Conservation (phyloP, 2,888 invertebrate species). For the Stenodema calcarata region DNA sequence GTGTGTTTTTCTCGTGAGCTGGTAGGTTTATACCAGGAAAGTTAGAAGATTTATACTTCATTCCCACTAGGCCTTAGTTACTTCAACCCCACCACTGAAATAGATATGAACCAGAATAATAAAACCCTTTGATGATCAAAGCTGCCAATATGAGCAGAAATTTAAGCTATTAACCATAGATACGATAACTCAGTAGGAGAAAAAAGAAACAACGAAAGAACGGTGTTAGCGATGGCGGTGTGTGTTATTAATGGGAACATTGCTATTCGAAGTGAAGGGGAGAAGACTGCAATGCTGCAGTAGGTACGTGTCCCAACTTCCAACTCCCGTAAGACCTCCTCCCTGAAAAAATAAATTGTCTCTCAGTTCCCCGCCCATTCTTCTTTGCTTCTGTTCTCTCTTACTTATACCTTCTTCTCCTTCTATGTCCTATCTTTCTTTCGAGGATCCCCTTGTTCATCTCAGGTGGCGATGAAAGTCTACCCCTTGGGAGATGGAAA, state of each 20-base stretch:
- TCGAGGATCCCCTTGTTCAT: neutral
- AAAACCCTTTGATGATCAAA: too few relatives aligned
- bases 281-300: conserved; percentile 46
- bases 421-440: neutral
- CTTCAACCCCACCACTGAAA: too few relatives aligned
- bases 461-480: neutral
- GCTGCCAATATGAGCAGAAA: too few relatives aligned
- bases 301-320: conserved; percentile 45
- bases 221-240: neutral
- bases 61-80: too few relatives aligned
- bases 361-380: neutral
- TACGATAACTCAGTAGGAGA: neutral
- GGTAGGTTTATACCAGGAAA: too few relatives aligned
- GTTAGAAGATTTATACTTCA: too few relatives aligned
- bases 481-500: neutral
- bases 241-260: conserved; percentile 38
- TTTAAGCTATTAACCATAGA: too few relatives aligned
- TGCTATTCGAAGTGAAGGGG: conserved; percentile 35
- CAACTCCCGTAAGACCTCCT: conserved; percentile 20
- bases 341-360: conserved; percentile 33
- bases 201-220: neutral
- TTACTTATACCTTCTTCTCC: neutral
- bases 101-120: too few relatives aligned
- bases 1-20: too few relatives aligned
- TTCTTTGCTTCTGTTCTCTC: conserved; percentile 4